Evolutionary conservation across 2,113 vertebrate species (phyloP).

Genomic region (Scophthalmus maximus): DNA sequence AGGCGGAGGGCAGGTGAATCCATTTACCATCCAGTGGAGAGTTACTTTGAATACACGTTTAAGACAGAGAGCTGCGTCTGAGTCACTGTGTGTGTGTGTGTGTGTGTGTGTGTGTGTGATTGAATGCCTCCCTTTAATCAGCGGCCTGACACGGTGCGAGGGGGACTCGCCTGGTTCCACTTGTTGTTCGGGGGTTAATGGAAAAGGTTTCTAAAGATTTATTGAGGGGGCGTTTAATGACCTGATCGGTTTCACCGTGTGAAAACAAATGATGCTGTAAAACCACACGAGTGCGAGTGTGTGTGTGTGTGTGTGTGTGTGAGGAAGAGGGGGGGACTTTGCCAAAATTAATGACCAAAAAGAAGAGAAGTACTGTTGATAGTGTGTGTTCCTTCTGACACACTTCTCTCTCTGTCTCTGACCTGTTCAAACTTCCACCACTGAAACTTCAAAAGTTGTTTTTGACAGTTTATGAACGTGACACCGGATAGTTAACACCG

Average conservation of each 20-base stretch:
- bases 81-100: constrained; percentile 7
- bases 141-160: constrained; percentile 68
- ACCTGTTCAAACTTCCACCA: neutral
- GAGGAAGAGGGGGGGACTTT: constrained; percentile 32
- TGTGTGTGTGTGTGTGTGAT: constrained; percentile 41
- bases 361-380: constrained; percentile 47
- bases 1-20: constrained; percentile 32
- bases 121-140: constrained; percentile 76
- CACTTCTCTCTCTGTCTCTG: too few species aligned
- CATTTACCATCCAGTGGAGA: too few species aligned
- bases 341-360: constrained; percentile 70
- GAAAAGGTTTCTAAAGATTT: constrained; percentile 82
- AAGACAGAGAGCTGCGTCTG: constrained; percentile 16
- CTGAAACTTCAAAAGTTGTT: neutral
- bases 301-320: constrained; percentile 31
- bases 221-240: constrained; percentile 83
- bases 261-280: constrained; percentile 80
- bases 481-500: neutral
- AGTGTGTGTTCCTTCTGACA: constrained; percentile 53
- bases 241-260: constrained; percentile 79
- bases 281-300: constrained; percentile 65
- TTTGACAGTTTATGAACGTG: neutral
- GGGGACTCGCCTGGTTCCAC: constrained; percentile 75
- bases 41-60: constrained; percentile 23
- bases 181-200: constrained; percentile 76